Evolutionary conservation across 2,113 vertebrate species (phyloP), one percentile per base, ranked within the genome.

Genomic region (Falcunculus frontatus): DNA sequence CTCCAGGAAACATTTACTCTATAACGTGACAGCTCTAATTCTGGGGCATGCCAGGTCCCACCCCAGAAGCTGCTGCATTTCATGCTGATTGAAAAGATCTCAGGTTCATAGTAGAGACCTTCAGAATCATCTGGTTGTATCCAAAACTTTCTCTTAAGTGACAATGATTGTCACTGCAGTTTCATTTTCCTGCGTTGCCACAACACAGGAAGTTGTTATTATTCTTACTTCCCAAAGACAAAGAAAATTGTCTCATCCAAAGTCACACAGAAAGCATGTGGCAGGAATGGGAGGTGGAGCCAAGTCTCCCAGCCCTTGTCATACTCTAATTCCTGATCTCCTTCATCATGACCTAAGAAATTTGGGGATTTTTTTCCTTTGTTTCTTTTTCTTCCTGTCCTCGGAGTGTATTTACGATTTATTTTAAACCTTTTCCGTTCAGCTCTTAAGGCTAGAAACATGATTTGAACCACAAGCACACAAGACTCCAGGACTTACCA

Each of bases 341-440:
- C 87, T 94, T 68, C 57, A 85, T n/a, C 27, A 20, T 62, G 57
- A 76, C 75, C 78, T 73, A 50, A 53, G 46, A 82, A 85, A 95
- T 85, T 23, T 2, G 8, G 87, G 87, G 81, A 78, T 49, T 87
- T 95, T 93, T 77, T 72, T 1, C 77, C 57, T 83, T 94, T 93
- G 90, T 97, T 96, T 90, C 75, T 21, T 83, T 89, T 80, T 94
- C 85, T 97, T 95, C 95, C 90, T 94, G 92, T 95, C 18, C 85
- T 91, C 49, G 87, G 67, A 93, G 75, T 32, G 50, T 57, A 93
- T 85, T 94, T 76, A 90, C 0, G 1, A 79, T 95, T 87, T 90
- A 68, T 91, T 95, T 85, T 33, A 60, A 79, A 69, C 49, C 82
- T 49, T 95, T 96, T 91, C 92, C 53, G 27, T 57, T 82, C 53